Percentiles rank a stretch among this genome's conserved stretches.
phyloP scores from a whole-genome alignment of 2,888 invertebrate genomes.

The Drosophila testacea region DNA sequence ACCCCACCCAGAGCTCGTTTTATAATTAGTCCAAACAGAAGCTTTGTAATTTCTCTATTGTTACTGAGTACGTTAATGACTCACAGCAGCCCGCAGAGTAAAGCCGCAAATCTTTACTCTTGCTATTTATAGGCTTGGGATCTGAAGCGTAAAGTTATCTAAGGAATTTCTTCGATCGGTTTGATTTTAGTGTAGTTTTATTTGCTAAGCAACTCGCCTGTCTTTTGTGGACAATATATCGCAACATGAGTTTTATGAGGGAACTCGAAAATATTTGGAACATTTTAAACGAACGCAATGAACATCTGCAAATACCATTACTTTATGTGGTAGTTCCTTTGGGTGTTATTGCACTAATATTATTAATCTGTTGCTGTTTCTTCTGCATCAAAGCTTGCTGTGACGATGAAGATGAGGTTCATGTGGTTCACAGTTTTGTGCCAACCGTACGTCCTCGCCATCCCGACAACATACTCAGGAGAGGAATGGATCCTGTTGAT shows the following conservation, averaged over 20 bases:
- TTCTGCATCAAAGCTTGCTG: slow-evolving; percentile 8
- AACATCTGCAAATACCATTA: slow-evolving; percentile 12
- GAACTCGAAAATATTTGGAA: not conserved
- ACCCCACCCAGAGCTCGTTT: not conserved
- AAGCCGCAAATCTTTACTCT: slow-evolving; percentile 20
- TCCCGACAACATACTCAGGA: not conserved
- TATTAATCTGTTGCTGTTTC: slow-evolving; percentile 3
- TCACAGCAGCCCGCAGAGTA: slow-evolving; percentile 11
- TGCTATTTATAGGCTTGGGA: not conserved
- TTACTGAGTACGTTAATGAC: slow-evolving; percentile 4
- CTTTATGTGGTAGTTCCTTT: slow-evolving; percentile 24
- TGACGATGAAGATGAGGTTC: not conserved
- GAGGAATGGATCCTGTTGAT: not conserved
- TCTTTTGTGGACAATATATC: too few species aligned
- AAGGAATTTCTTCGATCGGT: not conserved
- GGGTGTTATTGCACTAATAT: not conserved
- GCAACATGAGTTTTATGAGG: slow-evolving; percentile 13
- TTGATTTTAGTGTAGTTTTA: slow-evolving; percentile 14
- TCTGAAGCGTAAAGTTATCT: not conserved
- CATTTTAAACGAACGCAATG: not conserved
- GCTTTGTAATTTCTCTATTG: not conserved
- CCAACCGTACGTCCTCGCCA: not conserved
- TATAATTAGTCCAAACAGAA: slow-evolving; percentile 3
- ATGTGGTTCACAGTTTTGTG: not conserved
- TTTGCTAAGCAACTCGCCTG: not conserved